phyloP scores from a whole-genome alignment of 2,113 vertebrate species.

The Nycticorax nycticorax region DNA sequence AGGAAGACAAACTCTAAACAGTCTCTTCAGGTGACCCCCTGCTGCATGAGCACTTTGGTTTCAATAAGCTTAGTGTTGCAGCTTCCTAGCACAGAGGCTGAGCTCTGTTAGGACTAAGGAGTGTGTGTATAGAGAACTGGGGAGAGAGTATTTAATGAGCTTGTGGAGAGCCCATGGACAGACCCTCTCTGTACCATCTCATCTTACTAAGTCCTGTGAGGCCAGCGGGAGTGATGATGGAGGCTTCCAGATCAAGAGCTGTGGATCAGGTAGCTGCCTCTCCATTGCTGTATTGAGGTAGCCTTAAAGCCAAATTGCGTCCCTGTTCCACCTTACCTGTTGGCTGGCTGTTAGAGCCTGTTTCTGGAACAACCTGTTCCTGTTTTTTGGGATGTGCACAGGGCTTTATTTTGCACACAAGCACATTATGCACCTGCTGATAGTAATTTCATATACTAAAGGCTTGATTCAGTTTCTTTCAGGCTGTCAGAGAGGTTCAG shows the following conservation, averaged over 20 bases:
- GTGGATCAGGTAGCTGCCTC: not conserved
- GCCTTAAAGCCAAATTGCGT: not conserved
- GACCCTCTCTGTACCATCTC: not conserved
- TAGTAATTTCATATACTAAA: not conserved
- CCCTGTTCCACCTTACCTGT: not conserved
- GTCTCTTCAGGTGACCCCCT: not conserved
- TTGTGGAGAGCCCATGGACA: not conserved
- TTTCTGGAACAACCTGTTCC: not conserved
- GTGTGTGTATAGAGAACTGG: not conserved
- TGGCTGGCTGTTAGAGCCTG: not conserved
- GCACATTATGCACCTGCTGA: not conserved
- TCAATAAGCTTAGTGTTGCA: not conserved
- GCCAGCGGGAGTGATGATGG: not conserved
- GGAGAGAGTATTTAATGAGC: not conserved
- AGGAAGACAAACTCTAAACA: not conserved
- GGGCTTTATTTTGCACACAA: not conserved
- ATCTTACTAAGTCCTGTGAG: not conserved
- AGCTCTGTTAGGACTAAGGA: not conserved
- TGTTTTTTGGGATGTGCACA: not conserved
- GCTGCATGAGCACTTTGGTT: not conserved
- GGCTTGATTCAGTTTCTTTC: not conserved
- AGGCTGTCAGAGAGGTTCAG: not conserved
- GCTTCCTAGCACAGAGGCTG: not conserved
- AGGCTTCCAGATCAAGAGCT: not conserved
- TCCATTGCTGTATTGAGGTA: not conserved